A percentile compares a stretch with the other conserved stretches of the same genome.
Conservation (phyloP, 2,888 invertebrate species). For the Hirudinaria manillensis region DNA sequence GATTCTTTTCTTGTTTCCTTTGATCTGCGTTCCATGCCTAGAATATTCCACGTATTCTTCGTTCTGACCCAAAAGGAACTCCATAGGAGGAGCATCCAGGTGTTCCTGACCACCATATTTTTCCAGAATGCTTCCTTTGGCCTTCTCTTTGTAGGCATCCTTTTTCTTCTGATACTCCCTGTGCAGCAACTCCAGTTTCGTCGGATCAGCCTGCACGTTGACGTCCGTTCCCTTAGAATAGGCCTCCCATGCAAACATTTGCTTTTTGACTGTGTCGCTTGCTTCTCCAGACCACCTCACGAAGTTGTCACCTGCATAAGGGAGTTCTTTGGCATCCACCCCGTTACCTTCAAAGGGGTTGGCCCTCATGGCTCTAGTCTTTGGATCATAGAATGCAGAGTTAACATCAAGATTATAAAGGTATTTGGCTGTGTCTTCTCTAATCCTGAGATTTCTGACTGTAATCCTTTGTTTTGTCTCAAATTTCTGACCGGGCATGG, state of each 20-base stretch:
- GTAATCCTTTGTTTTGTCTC: conserved; percentile 98
- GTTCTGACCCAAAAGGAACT: conserved; percentile 83
- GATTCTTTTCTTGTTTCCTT: conserved; percentile 79
- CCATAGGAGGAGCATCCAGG: conserved; percentile 72
- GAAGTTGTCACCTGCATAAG: conserved; percentile 90
- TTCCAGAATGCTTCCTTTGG: conserved; percentile 78
- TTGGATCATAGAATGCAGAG: conserved; percentile 97
- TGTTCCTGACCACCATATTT: conserved; percentile 93
- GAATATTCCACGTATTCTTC: conserved; percentile 94
- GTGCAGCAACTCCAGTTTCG: conserved; percentile 84
- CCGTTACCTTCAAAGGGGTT: conserved; percentile 70
- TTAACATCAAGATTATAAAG: conserved; percentile 89
- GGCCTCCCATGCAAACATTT: conserved; percentile 95
- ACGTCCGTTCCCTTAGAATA: conserved; percentile 61
- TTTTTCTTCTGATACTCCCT: conserved; percentile 83
- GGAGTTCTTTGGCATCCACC: conserved; percentile 43
- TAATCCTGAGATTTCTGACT: conserved; percentile 89
- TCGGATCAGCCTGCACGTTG: conserved; percentile 85
- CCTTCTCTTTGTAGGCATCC: conserved; percentile 65
- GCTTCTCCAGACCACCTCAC: conserved; percentile 91
- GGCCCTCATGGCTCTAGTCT: conserved; percentile 95
- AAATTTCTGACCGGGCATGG: conserved; percentile 97
- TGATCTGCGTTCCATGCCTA: conserved; percentile 71
- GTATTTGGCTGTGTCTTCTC: conserved; percentile 98
- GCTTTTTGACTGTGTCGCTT: conserved; percentile 77